Percentiles rank a stretch among this genome's conserved stretches.
Conservation (phyloP, 1,140 invertebrate species). For the Nomia melanderi region DNA sequence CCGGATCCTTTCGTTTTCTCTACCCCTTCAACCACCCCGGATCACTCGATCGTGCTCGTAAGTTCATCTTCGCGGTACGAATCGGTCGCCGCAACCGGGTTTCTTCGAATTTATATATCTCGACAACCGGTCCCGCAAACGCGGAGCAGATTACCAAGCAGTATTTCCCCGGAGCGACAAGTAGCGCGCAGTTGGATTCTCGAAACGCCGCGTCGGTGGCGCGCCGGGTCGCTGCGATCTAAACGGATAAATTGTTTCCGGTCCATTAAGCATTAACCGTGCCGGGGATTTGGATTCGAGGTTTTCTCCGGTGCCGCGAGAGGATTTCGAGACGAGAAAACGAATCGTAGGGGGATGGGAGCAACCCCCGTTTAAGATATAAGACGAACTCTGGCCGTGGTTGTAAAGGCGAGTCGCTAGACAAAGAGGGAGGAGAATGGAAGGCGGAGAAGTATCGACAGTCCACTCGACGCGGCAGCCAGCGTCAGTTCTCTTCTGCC, state of each 20-base stretch:
- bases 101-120: not conserved
- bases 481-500: slow-evolving; percentile 19
- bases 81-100: no score
- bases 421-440: slow-evolving; percentile 39
- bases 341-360: slow-evolving; percentile 37
- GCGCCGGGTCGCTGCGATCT: slow-evolving; percentile 26
- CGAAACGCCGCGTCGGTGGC: slow-evolving; percentile 16
- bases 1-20: no score
- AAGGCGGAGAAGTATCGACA: slow-evolving; percentile 45
- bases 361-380: slow-evolving; percentile 41
- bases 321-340: slow-evolving; percentile 50
- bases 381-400: slow-evolving; percentile 44
- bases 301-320: slow-evolving; percentile 55
- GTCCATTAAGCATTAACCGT: slow-evolving; percentile 75
- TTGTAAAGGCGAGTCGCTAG: slow-evolving; percentile 46
- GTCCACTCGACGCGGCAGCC: slow-evolving; percentile 53
- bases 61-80: no score
- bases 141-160: slow-evolving; percentile 28
- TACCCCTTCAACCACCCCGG: no score
- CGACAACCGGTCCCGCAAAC: not conserved
- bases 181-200: slow-evolving; percentile 32
- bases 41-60: no score
- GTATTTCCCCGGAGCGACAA: slow-evolving; percentile 36
- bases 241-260: slow-evolving; percentile 75
- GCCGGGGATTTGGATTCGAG: slow-evolving; percentile 61